These are phyloP conservation scores for Paraplagusia blochii DNA, from an alignment of 2,113 vertebrate genomes.

Conservation along the genomic window DNA sequence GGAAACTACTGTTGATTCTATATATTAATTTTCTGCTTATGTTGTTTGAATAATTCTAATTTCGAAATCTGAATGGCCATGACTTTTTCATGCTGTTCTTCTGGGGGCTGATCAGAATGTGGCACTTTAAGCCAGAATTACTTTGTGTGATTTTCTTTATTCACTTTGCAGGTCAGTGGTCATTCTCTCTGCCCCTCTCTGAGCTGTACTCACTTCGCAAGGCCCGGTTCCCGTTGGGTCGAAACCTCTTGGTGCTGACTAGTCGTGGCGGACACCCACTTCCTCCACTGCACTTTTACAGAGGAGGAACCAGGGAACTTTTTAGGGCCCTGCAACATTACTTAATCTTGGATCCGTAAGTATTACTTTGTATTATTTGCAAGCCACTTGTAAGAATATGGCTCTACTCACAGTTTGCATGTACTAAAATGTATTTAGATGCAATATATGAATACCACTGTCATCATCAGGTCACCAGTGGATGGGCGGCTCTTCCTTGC, in stretches of 20 bases:
- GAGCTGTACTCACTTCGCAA: constrained; percentile 87
- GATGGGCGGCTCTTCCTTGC: constrained; percentile 86
- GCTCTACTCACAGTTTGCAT: too few relatives aligned
- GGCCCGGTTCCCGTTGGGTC: constrained; percentile 85
- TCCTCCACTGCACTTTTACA: constrained; percentile 88
- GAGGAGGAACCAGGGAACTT: constrained; percentile 85
- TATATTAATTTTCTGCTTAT: too few relatives aligned
- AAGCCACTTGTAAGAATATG: too few relatives aligned
- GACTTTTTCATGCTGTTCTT: too few relatives aligned
- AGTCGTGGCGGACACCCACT: constrained; percentile 84
- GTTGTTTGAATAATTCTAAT: too few relatives aligned
- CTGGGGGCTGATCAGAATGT: too few relatives aligned
- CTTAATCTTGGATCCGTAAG: constrained; percentile 81
- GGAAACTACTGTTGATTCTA: too few relatives aligned
- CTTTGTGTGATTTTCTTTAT: fast-evolving
- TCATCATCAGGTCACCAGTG: constrained; percentile 79
- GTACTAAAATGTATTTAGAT: neutral
- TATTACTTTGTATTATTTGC: too few relatives aligned
- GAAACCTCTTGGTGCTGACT: constrained; percentile 87
- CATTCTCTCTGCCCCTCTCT: constrained; percentile 85
- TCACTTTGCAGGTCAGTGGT: constrained; percentile 75
- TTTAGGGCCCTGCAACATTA: constrained; percentile 83
- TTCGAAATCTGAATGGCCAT: too few relatives aligned
- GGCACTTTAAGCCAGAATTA: too few relatives aligned
- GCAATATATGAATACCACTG: constrained; percentile 10